Evolutionary conservation across 2,888 invertebrate species (phyloP), one percentile per base, ranked within the genome.

Genomic region (Lymantria dispar): DNA sequence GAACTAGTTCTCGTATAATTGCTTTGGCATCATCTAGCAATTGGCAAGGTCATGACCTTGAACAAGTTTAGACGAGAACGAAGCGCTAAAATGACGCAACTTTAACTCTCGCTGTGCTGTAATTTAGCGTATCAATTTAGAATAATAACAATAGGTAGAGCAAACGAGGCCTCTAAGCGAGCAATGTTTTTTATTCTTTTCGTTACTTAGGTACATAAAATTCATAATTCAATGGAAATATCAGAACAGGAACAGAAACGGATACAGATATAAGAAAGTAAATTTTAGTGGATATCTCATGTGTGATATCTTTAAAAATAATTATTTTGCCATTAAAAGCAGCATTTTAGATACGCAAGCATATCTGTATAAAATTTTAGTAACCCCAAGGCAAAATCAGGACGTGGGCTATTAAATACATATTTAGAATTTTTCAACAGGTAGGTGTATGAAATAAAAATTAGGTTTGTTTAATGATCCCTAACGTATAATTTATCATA

Each of bases 1-100:
- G 67, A 78, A 80, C 77, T 72, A 73, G 80, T 79, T 79, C 62
- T 62, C 36, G 43, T 49, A 68, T 77, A 74, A 79, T 75, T 71
- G 72, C 48, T 46, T 48, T 47, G 54, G 60, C 63, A 63, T 55
- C 70, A 64, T 66, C 64, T 72, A 71, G 70, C 64, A 70, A 64
- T 62, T 66, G 62, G 66, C 65, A 72, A 78, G 78, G 75, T 72
- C 77, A 52, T 55, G 72, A 74, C 76, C 77, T 81, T 76, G 76
- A 60, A 64, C 70, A 61, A 62, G 74, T 74, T 63, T 55, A 54
- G 43, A 65, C 67, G 48, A 64, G 70, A 59, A 52, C 47, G 45
- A 52, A 37, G 52, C 54, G 48, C 43, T 64, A 60, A 52, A 50
- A 50, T 62, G 45, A 43, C 49, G 50, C 58, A 22, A 22, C 2